Evolutionary conservation across 1,140 invertebrate species (phyloP), one percentile per base, ranked within the genome.

Genomic region (Papilio polyxenes): DNA sequence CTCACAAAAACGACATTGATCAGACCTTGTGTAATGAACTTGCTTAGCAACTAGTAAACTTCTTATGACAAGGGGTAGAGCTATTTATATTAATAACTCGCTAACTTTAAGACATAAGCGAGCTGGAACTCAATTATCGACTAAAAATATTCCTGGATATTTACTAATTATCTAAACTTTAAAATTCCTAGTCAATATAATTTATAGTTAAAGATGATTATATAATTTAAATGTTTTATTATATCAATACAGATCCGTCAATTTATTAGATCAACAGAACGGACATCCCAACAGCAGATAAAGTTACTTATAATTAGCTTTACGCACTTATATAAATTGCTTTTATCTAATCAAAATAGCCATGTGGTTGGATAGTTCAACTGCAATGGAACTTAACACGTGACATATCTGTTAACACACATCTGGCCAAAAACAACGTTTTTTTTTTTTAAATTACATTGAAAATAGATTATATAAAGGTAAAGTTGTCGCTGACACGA

Each of bases 271-370:
- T 69, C 31, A 69, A 37, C 65, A 11, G 65, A 69, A 31, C 65
- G 65, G 65, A 69, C 65, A 69, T 69, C 65, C 65, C 31, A 69
- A 69, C 65, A 37, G 65, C 23, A 69, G 65, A 69, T 69, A 69
- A 69, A 65, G 20, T 59, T 59, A 59, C 62, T 65, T 23, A 65
- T 65, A 69, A 69, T 65, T 65, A 65, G 20, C 59, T 65, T 23
- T 31, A 65, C 59, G 59, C 20, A 8, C 59, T 65, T 65, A 65
- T 65, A 65, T 65, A 65, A 65, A 31, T 20, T 65, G 65, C 31
- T 69, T 69, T 69, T 69, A 69, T 69, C 65, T 69, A 69, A 69
- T 37, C 65, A 13, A 0, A 69, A 69, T 37, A 69, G 65, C 65
- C 65, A 69, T 69, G 65, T 69, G 65, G 23, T 69, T 69, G 10